Conservation (phyloP, 1,140 invertebrate genomes). For the Bombyx mori region DNA sequence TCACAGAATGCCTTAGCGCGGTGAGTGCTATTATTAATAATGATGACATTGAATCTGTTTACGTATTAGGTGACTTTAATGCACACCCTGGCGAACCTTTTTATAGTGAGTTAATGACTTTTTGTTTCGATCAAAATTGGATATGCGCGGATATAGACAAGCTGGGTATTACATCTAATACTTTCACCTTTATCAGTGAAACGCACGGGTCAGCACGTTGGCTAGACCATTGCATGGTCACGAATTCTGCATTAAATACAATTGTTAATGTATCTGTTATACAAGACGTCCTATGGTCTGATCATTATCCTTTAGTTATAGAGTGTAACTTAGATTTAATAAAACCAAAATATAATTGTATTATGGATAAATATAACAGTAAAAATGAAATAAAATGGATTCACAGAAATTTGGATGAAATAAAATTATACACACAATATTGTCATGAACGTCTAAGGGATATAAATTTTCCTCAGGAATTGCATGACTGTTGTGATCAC, state of each 20-base stretch:
- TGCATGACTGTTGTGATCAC: constrained; percentile 9
- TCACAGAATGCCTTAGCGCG: not conserved
- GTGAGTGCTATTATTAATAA: constrained; percentile 10
- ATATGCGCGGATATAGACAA: constrained; percentile 17
- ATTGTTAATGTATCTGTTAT: constrained; percentile 11
- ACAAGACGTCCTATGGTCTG: constrained; percentile 19
- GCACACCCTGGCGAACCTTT: constrained; percentile 17
- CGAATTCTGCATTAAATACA: constrained; percentile 9
- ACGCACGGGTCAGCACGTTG: constrained; percentile 14
- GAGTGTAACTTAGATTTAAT: constrained; percentile 11
- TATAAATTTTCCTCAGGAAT: constrained; percentile 13
- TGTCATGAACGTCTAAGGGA: constrained; percentile 11
- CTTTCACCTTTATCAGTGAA: constrained; percentile 23
- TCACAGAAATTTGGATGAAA: constrained; percentile 9
- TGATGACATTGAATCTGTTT: constrained; percentile 14
- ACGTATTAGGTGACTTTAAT: constrained; percentile 21
- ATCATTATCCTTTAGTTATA: constrained; percentile 18
- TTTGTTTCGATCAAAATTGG: constrained; percentile 17
- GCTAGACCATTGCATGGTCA: constrained; percentile 19
- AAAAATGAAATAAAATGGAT: no score
- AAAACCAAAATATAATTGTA: constrained; percentile 7
- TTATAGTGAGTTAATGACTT: constrained; percentile 13
- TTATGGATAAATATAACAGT: no score
- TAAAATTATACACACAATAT: constrained; percentile 9
- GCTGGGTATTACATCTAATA: constrained; percentile 8